Conservation (phyloP, 2,888 invertebrate species). For the Heliconius sara region DNA sequence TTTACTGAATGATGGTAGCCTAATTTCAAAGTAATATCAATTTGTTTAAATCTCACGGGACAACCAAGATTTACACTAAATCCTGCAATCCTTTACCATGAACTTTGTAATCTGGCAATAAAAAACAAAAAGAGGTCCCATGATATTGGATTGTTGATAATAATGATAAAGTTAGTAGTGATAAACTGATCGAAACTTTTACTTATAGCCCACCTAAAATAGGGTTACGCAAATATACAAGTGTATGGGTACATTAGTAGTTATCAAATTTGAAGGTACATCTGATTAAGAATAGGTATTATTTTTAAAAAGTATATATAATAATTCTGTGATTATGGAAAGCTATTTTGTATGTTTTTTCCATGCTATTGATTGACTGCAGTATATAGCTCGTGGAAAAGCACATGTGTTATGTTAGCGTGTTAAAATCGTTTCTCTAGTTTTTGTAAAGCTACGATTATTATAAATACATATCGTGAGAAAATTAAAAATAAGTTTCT, state of each 20-base stretch:
- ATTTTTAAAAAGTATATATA: not conserved
- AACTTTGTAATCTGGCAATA: conserved; percentile 40
- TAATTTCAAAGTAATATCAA: conserved; percentile 2
- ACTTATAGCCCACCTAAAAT: not conserved
- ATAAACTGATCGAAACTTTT: not conserved
- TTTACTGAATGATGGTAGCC: not conserved
- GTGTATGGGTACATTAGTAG: no score
- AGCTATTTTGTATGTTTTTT: conserved; percentile 66
- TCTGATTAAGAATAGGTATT: not conserved
- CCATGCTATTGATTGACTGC: conserved; percentile 69
- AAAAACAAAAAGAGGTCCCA: conserved; percentile 36
- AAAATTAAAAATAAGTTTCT: conserved; percentile 2
- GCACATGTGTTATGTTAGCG: conserved; percentile 63
- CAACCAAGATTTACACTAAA: conserved; percentile 27
- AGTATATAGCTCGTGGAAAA: conserved; percentile 66
- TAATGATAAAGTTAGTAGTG: not conserved
- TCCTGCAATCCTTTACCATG: conserved; percentile 30
- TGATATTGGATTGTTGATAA: not conserved
- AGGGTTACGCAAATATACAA: not conserved
- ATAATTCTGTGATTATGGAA: not conserved
- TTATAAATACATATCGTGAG: conserved; percentile 2
- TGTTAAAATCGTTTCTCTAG: conserved; percentile 35
- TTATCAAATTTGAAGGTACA: not conserved
- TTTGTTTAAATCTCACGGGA: conserved; percentile 6
- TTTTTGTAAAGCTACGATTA: conserved; percentile 19